These are phyloP conservation scores for Megaustenia siamemsis DNA, from an alignment of 2,888 invertebrate species.

Conservation along the genomic window DNA sequence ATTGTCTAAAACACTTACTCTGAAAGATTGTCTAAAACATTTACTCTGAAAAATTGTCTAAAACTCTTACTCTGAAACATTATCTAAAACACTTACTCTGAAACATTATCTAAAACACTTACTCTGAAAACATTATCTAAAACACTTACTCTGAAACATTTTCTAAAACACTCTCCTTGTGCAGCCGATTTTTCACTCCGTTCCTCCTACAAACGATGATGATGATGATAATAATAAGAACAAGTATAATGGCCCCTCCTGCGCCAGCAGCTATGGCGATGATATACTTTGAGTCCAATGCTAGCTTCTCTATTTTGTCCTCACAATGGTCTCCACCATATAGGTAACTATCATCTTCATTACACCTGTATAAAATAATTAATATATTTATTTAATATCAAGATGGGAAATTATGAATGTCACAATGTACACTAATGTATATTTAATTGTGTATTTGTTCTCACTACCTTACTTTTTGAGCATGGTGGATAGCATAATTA, in stretches of 20 bases:
- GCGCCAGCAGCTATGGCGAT: conserved; percentile 51
- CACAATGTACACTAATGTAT: no score
- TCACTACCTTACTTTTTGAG: no score
- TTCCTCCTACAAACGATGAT: neutral
- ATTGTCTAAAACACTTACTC: no score
- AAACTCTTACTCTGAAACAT: no score
- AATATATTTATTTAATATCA: neutral
- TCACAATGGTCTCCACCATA: conserved; percentile 50
- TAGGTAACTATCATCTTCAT: conserved; percentile 17
- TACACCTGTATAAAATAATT: conserved; percentile 22
- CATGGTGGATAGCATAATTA: no score
- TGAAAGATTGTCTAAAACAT: no score
- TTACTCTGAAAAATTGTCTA: no score
- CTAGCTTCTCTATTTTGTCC: conserved; percentile 44
- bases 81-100: no score
- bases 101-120: no score
- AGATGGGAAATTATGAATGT: neutral
- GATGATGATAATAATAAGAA: conserved; percentile 44
- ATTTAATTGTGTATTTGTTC: no score
- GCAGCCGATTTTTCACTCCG: neutral
- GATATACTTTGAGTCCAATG: conserved; percentile 37
- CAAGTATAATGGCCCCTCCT: conserved; percentile 53
- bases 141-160: conserved; percentile 45
- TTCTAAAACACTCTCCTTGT: neutral
- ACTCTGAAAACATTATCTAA: no score